Conservation (phyloP, 2,113 vertebrate genomes). For the Centrocercus urophasianus region DNA sequence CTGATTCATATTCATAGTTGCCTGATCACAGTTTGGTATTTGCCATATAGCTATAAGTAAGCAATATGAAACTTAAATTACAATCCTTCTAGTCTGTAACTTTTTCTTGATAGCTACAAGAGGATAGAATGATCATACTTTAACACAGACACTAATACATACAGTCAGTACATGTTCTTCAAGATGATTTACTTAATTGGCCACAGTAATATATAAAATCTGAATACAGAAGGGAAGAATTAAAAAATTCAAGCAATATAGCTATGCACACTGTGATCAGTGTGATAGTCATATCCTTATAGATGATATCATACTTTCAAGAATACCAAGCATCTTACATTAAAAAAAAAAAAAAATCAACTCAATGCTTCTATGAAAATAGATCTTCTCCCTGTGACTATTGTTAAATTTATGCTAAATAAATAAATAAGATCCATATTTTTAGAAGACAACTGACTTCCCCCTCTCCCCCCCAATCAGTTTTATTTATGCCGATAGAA, state of each 20-base stretch:
- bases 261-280: neutral
- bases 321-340: neutral
- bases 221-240: neutral
- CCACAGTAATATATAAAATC: neutral
- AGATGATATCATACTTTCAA: neutral
- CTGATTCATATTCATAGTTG: constrained; percentile 40
- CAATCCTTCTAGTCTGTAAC: neutral
- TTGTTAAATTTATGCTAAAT: neutral
- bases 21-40: constrained; percentile 10
- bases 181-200: neutral
- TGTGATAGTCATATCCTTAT: neutral
- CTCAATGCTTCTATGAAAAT: neutral
- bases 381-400: neutral
- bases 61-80: constrained; percentile 3
- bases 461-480: neutral
- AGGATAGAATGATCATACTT: neutral
- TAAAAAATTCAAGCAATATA: neutral
- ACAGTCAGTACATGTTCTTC: neutral
- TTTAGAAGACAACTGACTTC: neutral
- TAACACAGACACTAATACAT: neutral
- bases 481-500: constrained; percentile 10
- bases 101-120: neutral
- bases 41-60: neutral
- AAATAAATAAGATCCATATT: neutral
- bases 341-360: neutral